Evolutionary conservation across 2,888 invertebrate genomes (phyloP).

Genomic region (Cataglyphis albicans): DNA sequence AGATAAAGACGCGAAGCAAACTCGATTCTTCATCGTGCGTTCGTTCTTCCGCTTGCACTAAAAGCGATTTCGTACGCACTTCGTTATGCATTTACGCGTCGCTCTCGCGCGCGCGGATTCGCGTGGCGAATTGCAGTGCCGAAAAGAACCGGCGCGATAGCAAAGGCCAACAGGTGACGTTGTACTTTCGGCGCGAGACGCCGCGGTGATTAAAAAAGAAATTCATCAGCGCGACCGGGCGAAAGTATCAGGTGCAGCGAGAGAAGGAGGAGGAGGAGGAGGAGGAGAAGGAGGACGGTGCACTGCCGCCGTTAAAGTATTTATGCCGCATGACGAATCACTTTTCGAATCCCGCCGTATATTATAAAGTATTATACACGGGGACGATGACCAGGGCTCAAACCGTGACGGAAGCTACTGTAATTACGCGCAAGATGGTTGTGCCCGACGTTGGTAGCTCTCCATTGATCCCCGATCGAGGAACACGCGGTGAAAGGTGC

Average conservation of each 20-base stretch:
- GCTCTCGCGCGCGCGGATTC: constrained; percentile 64
- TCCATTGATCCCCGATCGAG: constrained; percentile 71
- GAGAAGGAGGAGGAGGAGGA: constrained; percentile 66
- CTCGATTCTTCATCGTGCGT: not conserved
- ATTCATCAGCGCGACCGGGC: constrained; percentile 78
- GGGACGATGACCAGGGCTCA: constrained; percentile 69
- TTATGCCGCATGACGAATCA: constrained; percentile 84
- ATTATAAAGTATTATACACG: constrained; percentile 77
- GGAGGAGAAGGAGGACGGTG: constrained; percentile 72
- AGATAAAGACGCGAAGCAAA: constrained; percentile 6
- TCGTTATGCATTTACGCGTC: constrained; percentile 66
- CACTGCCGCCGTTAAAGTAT: constrained; percentile 79
- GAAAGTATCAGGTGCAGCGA: constrained; percentile 83
- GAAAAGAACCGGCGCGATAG: constrained; percentile 60
- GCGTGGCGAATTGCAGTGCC: constrained; percentile 73
- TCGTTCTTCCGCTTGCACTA: constrained; percentile 25
- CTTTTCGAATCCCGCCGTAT: constrained; percentile 79
- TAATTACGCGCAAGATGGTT: constrained; percentile 77
- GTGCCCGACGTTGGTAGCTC: constrained; percentile 53
- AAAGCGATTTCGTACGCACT: constrained; percentile 46
- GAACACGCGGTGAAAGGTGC: constrained; percentile 67
- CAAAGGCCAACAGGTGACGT: constrained; percentile 70
- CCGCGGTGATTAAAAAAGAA: constrained; percentile 78
- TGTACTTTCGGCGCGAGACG: constrained; percentile 66
- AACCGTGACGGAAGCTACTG: constrained; percentile 77